These are phyloP conservation scores for Vulpes vulpes DNA, from an alignment of 2,113 vertebrate species.

Conservation along the genomic window DNA sequence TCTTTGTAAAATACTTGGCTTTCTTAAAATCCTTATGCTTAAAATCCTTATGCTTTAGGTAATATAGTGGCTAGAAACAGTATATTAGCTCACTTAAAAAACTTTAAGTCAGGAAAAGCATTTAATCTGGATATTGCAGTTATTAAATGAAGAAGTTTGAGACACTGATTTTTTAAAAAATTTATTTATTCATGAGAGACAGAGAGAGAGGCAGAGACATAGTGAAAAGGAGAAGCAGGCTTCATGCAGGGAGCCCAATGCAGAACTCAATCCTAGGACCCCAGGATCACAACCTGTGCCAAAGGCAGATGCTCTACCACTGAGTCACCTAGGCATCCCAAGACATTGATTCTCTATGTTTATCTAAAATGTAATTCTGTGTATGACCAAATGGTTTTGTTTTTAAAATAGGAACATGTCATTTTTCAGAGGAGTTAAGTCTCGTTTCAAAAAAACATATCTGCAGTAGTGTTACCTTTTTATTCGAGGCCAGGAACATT, in stretches of 20 bases:
- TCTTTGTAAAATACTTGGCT: conserved; percentile 37
- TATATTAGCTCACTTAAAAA: not conserved
- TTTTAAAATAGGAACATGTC: not conserved
- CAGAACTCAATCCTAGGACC: no score
- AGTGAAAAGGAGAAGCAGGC: no score
- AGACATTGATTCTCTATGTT: not conserved
- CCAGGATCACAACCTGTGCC: no score
- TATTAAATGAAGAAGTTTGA: conserved; percentile 14
- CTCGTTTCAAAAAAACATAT: not conserved
- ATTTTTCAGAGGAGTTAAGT: not conserved
- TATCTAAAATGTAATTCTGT: not conserved
- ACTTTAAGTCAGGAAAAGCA: not conserved
- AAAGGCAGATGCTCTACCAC: no score
- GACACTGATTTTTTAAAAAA: not conserved
- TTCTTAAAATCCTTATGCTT: conserved; percentile 26
- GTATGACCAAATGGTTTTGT: not conserved
- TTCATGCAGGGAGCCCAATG: no score
- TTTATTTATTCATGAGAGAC: no score
- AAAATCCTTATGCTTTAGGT: not conserved
- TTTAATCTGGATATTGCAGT: not conserved
- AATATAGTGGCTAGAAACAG: not conserved
- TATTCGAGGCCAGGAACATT: not conserved
- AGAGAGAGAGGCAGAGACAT: no score
- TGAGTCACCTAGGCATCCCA: no score
- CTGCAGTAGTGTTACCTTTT: not conserved